Percentiles rank a stretch among this genome's conserved stretches.
Evolutionary conservation across 2,888 invertebrate species (phyloP).

Genomic region (Drosophila barbarae): DNA sequence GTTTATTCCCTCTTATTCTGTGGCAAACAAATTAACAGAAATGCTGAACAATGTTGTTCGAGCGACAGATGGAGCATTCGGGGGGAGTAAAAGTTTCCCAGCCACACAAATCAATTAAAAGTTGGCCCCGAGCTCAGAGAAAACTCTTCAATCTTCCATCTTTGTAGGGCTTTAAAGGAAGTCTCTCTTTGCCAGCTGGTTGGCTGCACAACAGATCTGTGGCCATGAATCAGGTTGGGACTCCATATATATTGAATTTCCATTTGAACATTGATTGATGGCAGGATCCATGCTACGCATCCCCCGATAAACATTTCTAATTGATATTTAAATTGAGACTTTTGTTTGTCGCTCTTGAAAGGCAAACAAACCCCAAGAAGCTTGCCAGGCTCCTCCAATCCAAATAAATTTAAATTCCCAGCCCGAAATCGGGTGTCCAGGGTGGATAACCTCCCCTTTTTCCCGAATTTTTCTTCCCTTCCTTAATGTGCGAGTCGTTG

Average conservation of each 20-base stretch:
- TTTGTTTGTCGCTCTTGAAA: slow-evolving; percentile 25
- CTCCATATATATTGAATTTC: slow-evolving; percentile 12
- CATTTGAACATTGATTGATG: slow-evolving; percentile 47
- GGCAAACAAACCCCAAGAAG: slow-evolving; percentile 19
- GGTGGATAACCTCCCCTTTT: slow-evolving; percentile 3
- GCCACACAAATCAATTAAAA: slow-evolving; percentile 48
- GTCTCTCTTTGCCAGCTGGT: slow-evolving; percentile 3
- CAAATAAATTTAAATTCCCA: slow-evolving; percentile 49
- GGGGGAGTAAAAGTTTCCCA: slow-evolving; percentile 14
- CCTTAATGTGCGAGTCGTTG: slow-evolving; percentile 25
- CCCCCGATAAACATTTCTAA: slow-evolving; percentile 30
- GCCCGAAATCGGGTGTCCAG: slow-evolving; percentile 9
- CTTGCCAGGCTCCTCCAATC: neutral
- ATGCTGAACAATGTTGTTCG: slow-evolving; percentile 27
- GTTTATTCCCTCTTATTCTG: slow-evolving; percentile 1
- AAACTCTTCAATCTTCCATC: slow-evolving; percentile 25
- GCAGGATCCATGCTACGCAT: slow-evolving; percentile 2
- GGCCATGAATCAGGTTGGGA: slow-evolving; percentile 20
- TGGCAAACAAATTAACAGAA: slow-evolving; percentile 38
- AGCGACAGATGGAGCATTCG: neutral
- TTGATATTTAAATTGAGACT: slow-evolving; percentile 42
- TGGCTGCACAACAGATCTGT: neutral
- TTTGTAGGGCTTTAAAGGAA: slow-evolving; percentile 23
- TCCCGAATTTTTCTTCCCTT: neutral
- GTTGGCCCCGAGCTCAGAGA: slow-evolving; percentile 25